phyloP scores from a whole-genome alignment of 1,140 invertebrate species.

The Chymomyza costata region DNA sequence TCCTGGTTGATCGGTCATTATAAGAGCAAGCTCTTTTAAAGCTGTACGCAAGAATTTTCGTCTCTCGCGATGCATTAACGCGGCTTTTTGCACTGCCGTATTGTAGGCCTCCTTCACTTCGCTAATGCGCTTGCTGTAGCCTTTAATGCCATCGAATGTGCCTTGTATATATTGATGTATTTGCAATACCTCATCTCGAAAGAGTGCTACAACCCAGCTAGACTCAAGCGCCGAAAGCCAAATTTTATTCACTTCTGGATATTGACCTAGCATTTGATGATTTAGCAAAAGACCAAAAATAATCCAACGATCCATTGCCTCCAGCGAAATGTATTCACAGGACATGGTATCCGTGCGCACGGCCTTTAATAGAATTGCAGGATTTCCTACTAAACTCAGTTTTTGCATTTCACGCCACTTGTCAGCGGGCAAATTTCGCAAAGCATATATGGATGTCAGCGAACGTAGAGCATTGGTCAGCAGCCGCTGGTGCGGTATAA shows the following conservation, averaged over 20 bases:
- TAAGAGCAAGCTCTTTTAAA: slow-evolving; percentile 94
- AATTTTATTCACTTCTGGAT: slow-evolving; percentile 89
- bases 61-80: slow-evolving; percentile 93
- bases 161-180: slow-evolving; percentile 95
- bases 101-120: slow-evolving; percentile 97
- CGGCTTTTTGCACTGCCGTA: slow-evolving; percentile 91
- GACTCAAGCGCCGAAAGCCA: slow-evolving; percentile 94
- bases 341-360: slow-evolving; percentile 96
- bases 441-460: slow-evolving; percentile 89
- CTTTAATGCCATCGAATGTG: slow-evolving; percentile 97
- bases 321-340: slow-evolving; percentile 97
- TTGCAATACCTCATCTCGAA: slow-evolving; percentile 97
- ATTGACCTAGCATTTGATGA: slow-evolving; percentile 85
- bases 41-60: slow-evolving; percentile 97
- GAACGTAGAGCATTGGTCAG: slow-evolving; percentile 91
- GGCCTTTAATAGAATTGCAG: slow-evolving; percentile 93
- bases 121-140: slow-evolving; percentile 92
- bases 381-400: slow-evolving; percentile 94
- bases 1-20: slow-evolving; percentile 98
- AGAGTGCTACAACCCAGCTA: slow-evolving; percentile 95
- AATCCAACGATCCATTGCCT: slow-evolving; percentile 97
- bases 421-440: slow-evolving; percentile 94
- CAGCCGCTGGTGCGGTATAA: slow-evolving; percentile 94
- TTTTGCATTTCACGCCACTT: slow-evolving; percentile 95
- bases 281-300: slow-evolving; percentile 95